Base-by-base conservation (phyloP, 2,888 invertebrate genomes). In the Xylocampa areola region DNA sequence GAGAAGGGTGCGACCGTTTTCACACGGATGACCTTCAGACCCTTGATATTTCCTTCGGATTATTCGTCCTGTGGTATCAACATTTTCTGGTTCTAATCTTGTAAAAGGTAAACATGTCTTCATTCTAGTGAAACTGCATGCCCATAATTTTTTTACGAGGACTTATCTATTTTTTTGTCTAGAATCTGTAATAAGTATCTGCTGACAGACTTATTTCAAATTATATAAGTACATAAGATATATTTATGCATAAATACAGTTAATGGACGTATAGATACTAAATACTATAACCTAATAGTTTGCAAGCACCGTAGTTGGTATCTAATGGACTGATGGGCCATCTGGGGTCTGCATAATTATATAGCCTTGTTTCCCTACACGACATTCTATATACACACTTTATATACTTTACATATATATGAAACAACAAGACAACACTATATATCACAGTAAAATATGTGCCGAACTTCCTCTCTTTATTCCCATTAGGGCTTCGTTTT, bases 1-100 rank as follows among this genome's bases (percentile, higher is more conserved):
- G 85, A 81, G 78, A 76, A 80, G 82, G 78, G 83, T 84, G 67
- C 72, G 79, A 79, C 77, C 70, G 68, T 72, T 73, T 74, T 76
- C 73, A 69, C 73, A 57, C 60, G 61, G 54, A 63, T 73, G 68
- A 73, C 66, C 77, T 80, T 73, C 68, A 71, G 68, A 53, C 52
- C 67, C 64, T 72, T 69, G 70, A 68, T 73, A 61, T 69, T 70
- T 76, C 68, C 64, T 68, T 70, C 17, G 37, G 39, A 44, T 55
- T 59, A 48, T 51, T 37, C 33, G 45, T 58, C 39, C 19, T 25
- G 6, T 30, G 39, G 14, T 29, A 13, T 67, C 50, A 25, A 44
- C 11, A 50, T 44, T 67, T 41, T 41, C 7, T 25, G 25, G 11
- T 4, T 19, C 4, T 10, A 13, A 32, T 25, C n/a, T 4, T 1